Evolutionary conservation across 2,888 invertebrate genomes (phyloP).

Genomic region (Crocallis elinguaria): DNA sequence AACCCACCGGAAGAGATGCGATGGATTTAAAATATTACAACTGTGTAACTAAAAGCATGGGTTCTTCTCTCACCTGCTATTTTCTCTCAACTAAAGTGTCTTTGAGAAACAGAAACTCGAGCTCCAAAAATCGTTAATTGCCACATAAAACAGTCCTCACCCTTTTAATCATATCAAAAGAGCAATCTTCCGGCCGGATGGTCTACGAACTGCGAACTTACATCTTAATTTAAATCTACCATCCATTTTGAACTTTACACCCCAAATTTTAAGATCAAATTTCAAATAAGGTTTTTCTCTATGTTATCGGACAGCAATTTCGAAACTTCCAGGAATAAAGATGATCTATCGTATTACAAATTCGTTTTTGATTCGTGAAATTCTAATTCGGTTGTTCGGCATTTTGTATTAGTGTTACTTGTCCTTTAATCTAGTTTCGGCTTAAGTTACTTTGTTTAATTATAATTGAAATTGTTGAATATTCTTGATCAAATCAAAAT

Average conservation of each 20-base stretch:
- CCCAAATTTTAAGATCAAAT: slow-evolving; percentile 45
- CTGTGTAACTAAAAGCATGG: background rate
- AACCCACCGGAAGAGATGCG: too few relatives aligned
- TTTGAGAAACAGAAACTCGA: slow-evolving; percentile 61
- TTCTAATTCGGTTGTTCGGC: slow-evolving; percentile 69
- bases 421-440: slow-evolving; percentile 62
- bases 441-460: slow-evolving; percentile 43
- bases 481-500: background rate
- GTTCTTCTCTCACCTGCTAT: slow-evolving; percentile 10
- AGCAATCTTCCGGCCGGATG: slow-evolving; percentile 82
- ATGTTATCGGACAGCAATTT: slow-evolving; percentile 62
- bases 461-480: background rate
- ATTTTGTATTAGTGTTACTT: slow-evolving; percentile 57
- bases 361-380: slow-evolving; percentile 76
- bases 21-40: background rate
- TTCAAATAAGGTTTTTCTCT: slow-evolving; percentile 40
- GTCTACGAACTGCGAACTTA: slow-evolving; percentile 50
- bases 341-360: slow-evolving; percentile 54
- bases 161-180: slow-evolving; percentile 84
- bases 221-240: slow-evolving; percentile 49
- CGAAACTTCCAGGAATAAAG: slow-evolving; percentile 72
- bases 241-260: slow-evolving; percentile 41
- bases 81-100: slow-evolving; percentile 11
- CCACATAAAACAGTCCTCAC: slow-evolving; percentile 81
- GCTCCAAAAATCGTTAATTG: slow-evolving; percentile 76